phyloP scores from a whole-genome alignment of 2,113 vertebrate species.

The Natator depressus region DNA sequence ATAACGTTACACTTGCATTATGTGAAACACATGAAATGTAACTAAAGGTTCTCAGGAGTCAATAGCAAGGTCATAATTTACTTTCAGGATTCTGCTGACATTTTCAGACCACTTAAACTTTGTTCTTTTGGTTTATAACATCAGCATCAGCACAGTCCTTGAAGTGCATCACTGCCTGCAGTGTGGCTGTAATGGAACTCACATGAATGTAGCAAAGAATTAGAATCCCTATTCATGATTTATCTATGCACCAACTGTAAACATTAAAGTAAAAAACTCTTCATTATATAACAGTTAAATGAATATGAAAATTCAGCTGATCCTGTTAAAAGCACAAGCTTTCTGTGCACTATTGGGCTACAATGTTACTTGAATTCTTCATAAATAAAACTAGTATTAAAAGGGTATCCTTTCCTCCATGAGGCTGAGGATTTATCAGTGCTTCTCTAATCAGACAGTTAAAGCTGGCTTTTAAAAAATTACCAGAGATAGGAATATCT shows the following conservation, averaged over 20 bases:
- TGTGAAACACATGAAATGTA: slow-evolving; percentile 58
- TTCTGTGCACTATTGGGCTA: background rate
- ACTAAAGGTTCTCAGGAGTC: slow-evolving; percentile 59
- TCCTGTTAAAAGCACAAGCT: slow-evolving; percentile 26
- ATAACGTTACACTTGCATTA: slow-evolving; percentile 55
- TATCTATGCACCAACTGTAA: slow-evolving; percentile 52
- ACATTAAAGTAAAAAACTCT: slow-evolving; percentile 19
- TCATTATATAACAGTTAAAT: slow-evolving; percentile 27
- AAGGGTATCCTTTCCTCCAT: background rate
- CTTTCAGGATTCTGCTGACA: slow-evolving; percentile 71
- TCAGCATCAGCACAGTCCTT: slow-evolving; percentile 74
- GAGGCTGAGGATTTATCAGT: background rate
- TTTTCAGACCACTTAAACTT: slow-evolving; percentile 76
- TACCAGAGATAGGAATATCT: background rate
- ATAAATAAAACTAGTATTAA: background rate
- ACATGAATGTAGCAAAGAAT: slow-evolving; percentile 61
- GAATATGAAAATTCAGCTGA: background rate
- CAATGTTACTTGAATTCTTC: background rate
- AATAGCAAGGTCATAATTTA: slow-evolving; percentile 74
- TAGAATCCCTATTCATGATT: slow-evolving; percentile 64
- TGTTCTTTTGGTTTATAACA: slow-evolving; percentile 66
- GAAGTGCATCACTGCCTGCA: slow-evolving; percentile 65
- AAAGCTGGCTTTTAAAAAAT: background rate
- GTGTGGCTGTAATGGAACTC: slow-evolving; percentile 53
- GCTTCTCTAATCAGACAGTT: background rate